A percentile compares a stretch with the other conserved stretches of the same genome.
These are phyloP conservation scores for Eurystomus gularis DNA, from an alignment of 2,113 vertebrate genomes.

Conservation along the genomic window DNA sequence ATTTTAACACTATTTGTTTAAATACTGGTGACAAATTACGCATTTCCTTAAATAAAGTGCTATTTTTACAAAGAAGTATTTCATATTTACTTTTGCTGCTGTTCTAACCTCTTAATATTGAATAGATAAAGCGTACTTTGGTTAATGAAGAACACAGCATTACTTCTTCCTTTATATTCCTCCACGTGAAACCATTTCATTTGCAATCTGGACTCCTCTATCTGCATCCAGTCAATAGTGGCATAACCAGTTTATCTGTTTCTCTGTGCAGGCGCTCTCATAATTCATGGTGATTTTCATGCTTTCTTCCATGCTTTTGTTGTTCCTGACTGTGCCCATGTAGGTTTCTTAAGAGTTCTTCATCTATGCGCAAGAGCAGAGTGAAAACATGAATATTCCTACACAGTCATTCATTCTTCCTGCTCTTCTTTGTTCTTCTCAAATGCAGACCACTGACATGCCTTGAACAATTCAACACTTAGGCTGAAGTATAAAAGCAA, in stretches of 20 bases:
- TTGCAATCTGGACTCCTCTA: background rate
- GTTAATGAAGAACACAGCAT: background rate
- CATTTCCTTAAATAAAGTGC: slow-evolving; percentile 54
- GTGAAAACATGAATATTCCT: background rate
- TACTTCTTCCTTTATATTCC: background rate
- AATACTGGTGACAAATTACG: slow-evolving; percentile 26
- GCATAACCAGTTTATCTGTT: background rate
- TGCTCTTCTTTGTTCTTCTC: background rate
- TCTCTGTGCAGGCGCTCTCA: background rate
- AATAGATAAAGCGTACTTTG: slow-evolving; percentile 2
- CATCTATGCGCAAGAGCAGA: background rate
- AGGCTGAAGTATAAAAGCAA: background rate
- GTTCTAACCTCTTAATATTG: slow-evolving; percentile 5
- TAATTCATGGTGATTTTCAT: background rate
- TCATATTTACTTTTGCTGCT: slow-evolving; percentile 4
- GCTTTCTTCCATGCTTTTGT: background rate
- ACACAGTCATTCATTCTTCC: background rate
- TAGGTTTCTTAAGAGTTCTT: background rate
- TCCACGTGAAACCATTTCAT: background rate
- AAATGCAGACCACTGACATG: background rate
- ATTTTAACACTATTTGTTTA: slow-evolving; percentile 37
- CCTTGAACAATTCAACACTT: background rate
- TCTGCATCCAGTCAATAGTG: background rate
- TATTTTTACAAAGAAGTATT: slow-evolving; percentile 19
- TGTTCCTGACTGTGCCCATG: background rate